These are phyloP conservation scores for Idaea dimidiata DNA, from an alignment of 2,888 invertebrate genomes.

Conservation along the genomic window DNA sequence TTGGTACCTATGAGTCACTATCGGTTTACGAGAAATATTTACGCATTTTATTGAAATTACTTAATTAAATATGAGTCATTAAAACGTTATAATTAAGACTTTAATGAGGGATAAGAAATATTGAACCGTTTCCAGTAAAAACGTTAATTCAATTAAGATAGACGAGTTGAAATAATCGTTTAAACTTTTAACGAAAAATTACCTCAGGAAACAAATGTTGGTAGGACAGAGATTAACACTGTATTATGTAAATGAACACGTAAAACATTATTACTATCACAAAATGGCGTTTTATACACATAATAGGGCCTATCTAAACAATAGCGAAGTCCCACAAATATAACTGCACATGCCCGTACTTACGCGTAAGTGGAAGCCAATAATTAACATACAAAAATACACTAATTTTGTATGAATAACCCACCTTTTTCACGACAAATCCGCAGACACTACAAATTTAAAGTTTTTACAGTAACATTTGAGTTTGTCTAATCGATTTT, in stretches of 20 bases:
- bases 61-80: not conserved
- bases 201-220: not conserved
- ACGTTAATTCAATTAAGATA: not conserved
- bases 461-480: conserved; percentile 39
- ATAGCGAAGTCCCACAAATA: conserved; percentile 64
- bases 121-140: not conserved
- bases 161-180: not conserved
- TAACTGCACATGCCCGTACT: conserved; percentile 72
- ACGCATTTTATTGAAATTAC: not conserved
- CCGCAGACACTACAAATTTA: conserved; percentile 30
- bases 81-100: not conserved
- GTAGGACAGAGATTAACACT: not conserved
- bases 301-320: conserved; percentile 55
- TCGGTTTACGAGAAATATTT: not conserved
- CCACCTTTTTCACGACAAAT: conserved; percentile 48
- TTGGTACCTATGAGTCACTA: not conserved
- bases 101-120: not conserved
- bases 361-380: conserved; percentile 57
- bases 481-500: conserved; percentile 40
- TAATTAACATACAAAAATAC: conserved; percentile 57
- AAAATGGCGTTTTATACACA: conserved; percentile 69
- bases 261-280: conserved; percentile 36
- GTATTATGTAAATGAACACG: conserved; percentile 28
- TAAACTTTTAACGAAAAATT: not conserved
- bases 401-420: conserved; percentile 62